Percentiles rank a stretch among this genome's conserved stretches.
Evolutionary conservation across 2,113 vertebrate genomes (phyloP).

Genomic region (Seriola rivoliana): DNA sequence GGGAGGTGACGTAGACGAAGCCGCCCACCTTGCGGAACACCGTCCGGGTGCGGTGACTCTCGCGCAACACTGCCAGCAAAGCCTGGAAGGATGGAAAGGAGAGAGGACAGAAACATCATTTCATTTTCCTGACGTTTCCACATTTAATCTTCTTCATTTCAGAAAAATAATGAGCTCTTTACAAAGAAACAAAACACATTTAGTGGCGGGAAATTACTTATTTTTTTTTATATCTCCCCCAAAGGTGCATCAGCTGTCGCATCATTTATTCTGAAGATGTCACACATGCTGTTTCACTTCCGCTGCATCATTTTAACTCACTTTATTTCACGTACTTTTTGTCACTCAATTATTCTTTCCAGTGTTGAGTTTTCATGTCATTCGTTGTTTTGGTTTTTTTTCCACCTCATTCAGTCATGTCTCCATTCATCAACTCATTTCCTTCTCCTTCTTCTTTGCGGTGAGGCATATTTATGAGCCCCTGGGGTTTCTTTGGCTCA

Average conservation of each 20-base stretch:
- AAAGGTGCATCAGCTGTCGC: too few species aligned
- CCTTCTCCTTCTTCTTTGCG: neutral
- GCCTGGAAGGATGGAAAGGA: conserved; percentile 80
- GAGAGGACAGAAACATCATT: too few species aligned
- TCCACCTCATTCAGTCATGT: conserved; percentile 24
- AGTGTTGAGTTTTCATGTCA: neutral
- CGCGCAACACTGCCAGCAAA: conserved; percentile 90
- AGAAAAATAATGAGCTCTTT: neutral
- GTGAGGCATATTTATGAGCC: conserved; percentile 27
- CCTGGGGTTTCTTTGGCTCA: conserved; percentile 4
- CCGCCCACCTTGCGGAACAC: conserved; percentile 98
- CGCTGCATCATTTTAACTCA: neutral
- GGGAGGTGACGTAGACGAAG: conserved; percentile 97
- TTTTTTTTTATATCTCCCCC: too few species aligned
- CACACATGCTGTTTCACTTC: neutral
- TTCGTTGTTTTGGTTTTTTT: neutral
- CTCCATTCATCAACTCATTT: conserved; percentile 3
- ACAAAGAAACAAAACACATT: neutral
- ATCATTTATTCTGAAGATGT: neutral
- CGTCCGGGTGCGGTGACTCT: conserved; percentile 96
- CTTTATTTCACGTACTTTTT: neutral
- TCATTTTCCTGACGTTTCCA: neutral
- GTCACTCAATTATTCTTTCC: neutral
- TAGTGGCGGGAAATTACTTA: neutral
- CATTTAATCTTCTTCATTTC: neutral